Percentiles rank a stretch among this genome's conserved stretches.
These are phyloP conservation scores for Pteronura brasiliensis DNA, from an alignment of 2,113 vertebrate genomes.

Conservation along the genomic window DNA sequence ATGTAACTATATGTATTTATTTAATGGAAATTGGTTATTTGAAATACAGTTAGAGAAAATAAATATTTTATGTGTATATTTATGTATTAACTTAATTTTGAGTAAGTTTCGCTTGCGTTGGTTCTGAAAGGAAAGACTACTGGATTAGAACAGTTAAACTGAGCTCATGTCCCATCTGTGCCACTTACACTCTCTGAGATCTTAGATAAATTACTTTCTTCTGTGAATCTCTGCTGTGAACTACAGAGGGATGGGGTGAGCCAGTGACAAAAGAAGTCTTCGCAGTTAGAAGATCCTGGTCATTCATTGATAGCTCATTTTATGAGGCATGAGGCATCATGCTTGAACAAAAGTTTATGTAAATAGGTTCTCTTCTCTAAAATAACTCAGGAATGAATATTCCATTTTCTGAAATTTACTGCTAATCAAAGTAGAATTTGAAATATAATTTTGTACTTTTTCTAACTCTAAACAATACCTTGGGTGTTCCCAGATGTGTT, in stretches of 20 bases:
- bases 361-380: neutral
- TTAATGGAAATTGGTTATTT: neutral
- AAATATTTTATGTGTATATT: neutral
- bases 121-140: neutral
- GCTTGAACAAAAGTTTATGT: neutral
- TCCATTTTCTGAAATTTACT: neutral
- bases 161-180: neutral
- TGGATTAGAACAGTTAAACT: neutral
- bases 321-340: neutral
- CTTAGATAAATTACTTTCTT: neutral
- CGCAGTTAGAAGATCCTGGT: neutral
- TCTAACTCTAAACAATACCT: neutral
- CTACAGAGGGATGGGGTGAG: neutral
- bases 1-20: neutral
- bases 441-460: neutral
- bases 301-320: neutral
- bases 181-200: neutral
- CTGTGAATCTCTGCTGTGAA: neutral
- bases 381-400: neutral
- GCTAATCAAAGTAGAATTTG: neutral
- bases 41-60: neutral
- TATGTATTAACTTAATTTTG: neutral
- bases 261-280: neutral
- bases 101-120: neutral
- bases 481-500: neutral